A percentile compares a stretch with the other conserved stretches of the same genome.
Conservation (phyloP, 2,888 invertebrate species). For the Lymantria dispar region DNA sequence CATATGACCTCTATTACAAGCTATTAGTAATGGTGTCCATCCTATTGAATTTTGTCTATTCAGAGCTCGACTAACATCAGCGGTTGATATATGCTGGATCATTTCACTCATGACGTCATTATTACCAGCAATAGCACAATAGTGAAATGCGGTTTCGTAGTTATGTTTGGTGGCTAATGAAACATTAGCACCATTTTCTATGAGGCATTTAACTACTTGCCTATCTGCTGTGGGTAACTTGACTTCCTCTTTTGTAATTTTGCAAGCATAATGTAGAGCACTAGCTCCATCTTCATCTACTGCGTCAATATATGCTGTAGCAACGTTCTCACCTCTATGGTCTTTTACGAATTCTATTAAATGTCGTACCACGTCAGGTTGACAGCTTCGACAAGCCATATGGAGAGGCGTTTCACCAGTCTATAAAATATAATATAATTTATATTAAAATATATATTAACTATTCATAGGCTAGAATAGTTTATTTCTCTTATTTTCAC, state of each 20-base stretch:
- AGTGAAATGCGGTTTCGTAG: slow-evolving; percentile 97
- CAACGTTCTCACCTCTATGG: slow-evolving; percentile 88
- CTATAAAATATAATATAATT: slow-evolving; percentile 69
- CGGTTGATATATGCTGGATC: slow-evolving; percentile 93
- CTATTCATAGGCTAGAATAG: no score
- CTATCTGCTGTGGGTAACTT: slow-evolving; percentile 87
- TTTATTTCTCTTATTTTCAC: no score
- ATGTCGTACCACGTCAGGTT: slow-evolving; percentile 92
- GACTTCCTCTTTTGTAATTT: slow-evolving; percentile 92
- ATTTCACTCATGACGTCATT: slow-evolving; percentile 97
- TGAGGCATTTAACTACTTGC: slow-evolving; percentile 93
- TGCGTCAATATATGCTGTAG: slow-evolving; percentile 93
- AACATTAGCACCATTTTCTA: slow-evolving; percentile 96
- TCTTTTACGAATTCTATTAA: slow-evolving; percentile 92
- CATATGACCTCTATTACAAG: slow-evolving; percentile 97
- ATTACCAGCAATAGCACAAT: slow-evolving; percentile 97
- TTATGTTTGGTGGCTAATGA: slow-evolving; percentile 91
- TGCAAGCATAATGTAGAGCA: slow-evolving; percentile 96
- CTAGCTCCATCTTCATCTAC: slow-evolving; percentile 96
- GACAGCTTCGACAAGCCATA: slow-evolving; percentile 93
- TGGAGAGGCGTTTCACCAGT: slow-evolving; percentile 97
- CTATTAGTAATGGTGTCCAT: slow-evolving; percentile 98
- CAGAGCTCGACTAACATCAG: slow-evolving; percentile 95
- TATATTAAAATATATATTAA: neutral
- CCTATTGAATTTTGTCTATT: slow-evolving; percentile 97